Conservation (phyloP, 2,113 vertebrate genomes). For the Hoplias malabaricus region DNA sequence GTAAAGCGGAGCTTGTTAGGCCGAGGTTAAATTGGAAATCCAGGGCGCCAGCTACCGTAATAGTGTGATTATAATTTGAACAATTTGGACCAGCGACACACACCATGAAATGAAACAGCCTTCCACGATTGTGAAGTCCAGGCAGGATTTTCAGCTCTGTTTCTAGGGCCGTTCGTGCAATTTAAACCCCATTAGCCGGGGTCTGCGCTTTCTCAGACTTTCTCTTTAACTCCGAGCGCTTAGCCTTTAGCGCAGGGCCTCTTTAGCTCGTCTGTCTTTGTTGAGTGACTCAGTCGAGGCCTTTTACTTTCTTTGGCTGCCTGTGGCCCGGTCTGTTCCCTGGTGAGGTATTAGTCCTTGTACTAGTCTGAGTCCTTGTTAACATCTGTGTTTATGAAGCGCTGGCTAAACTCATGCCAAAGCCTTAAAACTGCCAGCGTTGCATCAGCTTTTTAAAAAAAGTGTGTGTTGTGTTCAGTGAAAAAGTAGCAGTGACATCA, state of each 20-base stretch:
- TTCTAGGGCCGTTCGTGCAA: not conserved
- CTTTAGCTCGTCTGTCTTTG: not conserved
- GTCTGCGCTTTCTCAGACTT: not conserved
- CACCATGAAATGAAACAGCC: slow-evolving; percentile 21
- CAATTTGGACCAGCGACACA: not conserved
- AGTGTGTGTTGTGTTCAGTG: too few species aligned
- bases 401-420: too few species aligned
- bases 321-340: not conserved
- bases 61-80: not conserved
- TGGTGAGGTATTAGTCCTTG: not conserved
- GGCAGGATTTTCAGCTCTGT: not conserved
- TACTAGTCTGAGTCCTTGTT: not conserved
- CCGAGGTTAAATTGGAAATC: not conserved
- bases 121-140: not conserved
- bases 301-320: not conserved
- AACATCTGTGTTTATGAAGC: not conserved
- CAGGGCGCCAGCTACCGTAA: not conserved
- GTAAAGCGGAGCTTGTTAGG: not conserved
- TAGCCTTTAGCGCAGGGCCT: not conserved
- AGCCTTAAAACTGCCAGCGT: not conserved
- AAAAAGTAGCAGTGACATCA: too few species aligned
- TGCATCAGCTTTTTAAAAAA: too few species aligned
- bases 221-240: slow-evolving; percentile 1
- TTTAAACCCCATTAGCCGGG: slow-evolving; percentile 1
- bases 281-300: not conserved